phyloP scores from a whole-genome alignment of 2,113 vertebrate species.

The Marmota flaviventris region DNA sequence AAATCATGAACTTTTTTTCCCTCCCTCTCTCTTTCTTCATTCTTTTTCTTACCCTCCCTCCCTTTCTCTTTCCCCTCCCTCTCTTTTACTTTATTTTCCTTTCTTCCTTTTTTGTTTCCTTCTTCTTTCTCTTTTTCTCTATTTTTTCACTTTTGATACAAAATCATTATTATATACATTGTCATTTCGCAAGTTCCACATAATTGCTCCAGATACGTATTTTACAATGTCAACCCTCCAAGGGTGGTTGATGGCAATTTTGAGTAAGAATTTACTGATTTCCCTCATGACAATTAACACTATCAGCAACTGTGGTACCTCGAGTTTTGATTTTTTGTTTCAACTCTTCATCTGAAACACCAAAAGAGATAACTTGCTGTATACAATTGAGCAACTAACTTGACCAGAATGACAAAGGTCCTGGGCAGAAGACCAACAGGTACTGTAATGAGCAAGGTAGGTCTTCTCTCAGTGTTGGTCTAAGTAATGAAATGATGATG shows the following conservation, averaged over 20 bases:
- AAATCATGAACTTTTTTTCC: background rate
- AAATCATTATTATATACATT: background rate
- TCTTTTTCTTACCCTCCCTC: fast-evolving
- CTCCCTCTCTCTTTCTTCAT: too few species aligned
- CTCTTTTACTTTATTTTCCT: fast-evolving
- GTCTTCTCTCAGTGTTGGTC: background rate
- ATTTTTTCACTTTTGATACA: background rate
- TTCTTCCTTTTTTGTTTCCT: background rate
- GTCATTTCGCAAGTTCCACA: background rate
- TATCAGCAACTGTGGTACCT: background rate
- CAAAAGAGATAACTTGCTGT: constrained; percentile 78
- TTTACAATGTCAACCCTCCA: background rate
- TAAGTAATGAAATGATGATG: background rate
- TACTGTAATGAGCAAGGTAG: background rate
- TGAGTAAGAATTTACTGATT: background rate
- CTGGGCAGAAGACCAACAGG: background rate
- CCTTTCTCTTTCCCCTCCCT: fast-evolving
- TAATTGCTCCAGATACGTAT: background rate
- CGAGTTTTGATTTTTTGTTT: background rate
- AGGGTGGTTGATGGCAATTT: background rate
- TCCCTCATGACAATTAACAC: background rate
- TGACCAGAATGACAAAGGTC: constrained; percentile 79
- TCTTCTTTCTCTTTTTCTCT: background rate
- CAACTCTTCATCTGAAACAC: constrained; percentile 56
- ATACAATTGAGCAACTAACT: constrained; percentile 51